A percentile compares a stretch with the other conserved stretches of the same genome.
Evolutionary conservation across 2,888 invertebrate species (phyloP).

Genomic region (Amblyjoppa proteus): DNA sequence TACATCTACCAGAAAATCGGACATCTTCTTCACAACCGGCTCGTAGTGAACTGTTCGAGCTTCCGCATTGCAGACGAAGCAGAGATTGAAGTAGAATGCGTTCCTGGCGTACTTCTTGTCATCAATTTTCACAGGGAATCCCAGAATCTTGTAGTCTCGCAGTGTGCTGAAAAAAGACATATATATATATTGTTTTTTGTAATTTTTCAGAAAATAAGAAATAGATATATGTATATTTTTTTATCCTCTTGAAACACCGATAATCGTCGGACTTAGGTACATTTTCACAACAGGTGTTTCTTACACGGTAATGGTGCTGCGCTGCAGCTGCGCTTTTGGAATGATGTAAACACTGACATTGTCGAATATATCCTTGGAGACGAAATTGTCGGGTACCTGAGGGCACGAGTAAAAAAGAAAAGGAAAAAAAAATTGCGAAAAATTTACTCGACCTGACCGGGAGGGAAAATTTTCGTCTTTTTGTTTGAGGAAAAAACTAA

Average conservation of each 20-base stretch:
- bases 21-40: slow-evolving; percentile 96
- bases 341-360: slow-evolving; percentile 97
- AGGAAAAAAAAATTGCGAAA: not conserved
- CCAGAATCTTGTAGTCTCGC: slow-evolving; percentile 94
- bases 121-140: slow-evolving; percentile 96
- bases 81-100: slow-evolving; percentile 97
- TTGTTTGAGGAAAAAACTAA: slow-evolving; percentile 81
- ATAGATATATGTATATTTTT: not conserved
- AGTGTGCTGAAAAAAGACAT: slow-evolving; percentile 87
- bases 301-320: slow-evolving; percentile 96
- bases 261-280: not conserved
- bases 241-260: not conserved
- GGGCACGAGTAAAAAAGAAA: slow-evolving; percentile 70
- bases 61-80: slow-evolving; percentile 96
- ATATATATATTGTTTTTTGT: slow-evolving; percentile 1
- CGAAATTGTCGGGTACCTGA: slow-evolving; percentile 95
- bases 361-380: slow-evolving; percentile 97
- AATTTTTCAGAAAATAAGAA: no score
- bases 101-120: slow-evolving; percentile 96
- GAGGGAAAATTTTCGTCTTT: not conserved
- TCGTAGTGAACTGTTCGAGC: slow-evolving; percentile 97
- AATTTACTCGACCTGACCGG: not conserved
- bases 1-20: slow-evolving; percentile 91
- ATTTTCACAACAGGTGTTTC: slow-evolving; percentile 79
- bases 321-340: slow-evolving; percentile 96